Percentiles rank a stretch among this genome's conserved stretches.
Evolutionary conservation across 92 coral and sea anemone genomes (phyloP).

Genomic region (Phymanthus crucifer): DNA sequence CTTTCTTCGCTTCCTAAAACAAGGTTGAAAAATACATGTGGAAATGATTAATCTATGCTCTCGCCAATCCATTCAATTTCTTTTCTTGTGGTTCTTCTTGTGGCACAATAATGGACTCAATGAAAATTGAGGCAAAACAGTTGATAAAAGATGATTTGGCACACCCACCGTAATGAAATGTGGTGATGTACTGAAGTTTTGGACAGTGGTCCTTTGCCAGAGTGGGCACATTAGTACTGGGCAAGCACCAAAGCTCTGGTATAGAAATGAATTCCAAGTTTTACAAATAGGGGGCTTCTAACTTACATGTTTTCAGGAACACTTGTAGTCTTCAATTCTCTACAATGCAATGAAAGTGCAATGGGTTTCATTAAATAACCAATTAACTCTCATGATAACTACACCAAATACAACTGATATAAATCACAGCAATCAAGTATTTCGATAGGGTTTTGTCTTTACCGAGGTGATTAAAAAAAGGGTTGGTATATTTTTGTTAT

Average conservation of each 20-base stretch:
- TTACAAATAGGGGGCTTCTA: background rate
- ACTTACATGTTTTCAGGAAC: background rate
- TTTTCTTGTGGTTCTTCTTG: background rate
- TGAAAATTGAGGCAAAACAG: too few relatives aligned
- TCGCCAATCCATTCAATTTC: too few relatives aligned
- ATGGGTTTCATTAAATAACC: background rate
- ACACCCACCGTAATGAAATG: too few relatives aligned
- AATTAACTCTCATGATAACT: background rate
- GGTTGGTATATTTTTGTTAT: too few relatives aligned
- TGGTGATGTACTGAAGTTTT: too few relatives aligned
- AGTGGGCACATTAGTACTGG: too few relatives aligned
- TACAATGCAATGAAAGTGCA: background rate
- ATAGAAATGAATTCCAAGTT: background rate
- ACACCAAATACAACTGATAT: background rate
- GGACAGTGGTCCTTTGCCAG: too few relatives aligned
- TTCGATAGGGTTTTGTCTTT: background rate
- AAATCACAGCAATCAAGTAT: background rate
- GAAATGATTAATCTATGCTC: background rate
- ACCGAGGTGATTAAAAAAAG: too few relatives aligned
- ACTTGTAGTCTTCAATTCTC: background rate
- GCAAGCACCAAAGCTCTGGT: background rate
- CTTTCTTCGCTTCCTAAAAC: conserved; percentile 13
- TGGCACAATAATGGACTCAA: too few relatives aligned
- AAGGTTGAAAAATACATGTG: background rate
- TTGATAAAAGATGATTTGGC: too few relatives aligned